These are phyloP conservation scores for Lobophora halterata DNA, from an alignment of 2,888 invertebrate species.

Conservation along the genomic window DNA sequence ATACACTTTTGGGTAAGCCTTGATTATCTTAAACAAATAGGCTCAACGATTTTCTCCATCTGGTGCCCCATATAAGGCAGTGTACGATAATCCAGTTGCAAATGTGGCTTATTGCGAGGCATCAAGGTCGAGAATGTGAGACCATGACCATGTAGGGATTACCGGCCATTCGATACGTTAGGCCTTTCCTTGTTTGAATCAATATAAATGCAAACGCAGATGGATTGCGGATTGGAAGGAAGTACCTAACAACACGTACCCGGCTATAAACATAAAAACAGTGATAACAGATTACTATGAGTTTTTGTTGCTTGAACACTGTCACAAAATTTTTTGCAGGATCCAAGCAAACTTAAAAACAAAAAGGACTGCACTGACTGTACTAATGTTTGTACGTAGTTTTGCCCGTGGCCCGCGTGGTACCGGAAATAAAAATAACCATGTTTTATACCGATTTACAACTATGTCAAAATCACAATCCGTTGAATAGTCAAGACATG, in stretches of 20 bases:
- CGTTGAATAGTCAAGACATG: too few relatives aligned
- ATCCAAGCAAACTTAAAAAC: too few relatives aligned
- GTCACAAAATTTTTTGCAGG: too few relatives aligned
- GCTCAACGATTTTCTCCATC: constrained; percentile 6
- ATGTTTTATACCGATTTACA: too few relatives aligned
- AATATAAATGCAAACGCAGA: constrained; percentile 21
- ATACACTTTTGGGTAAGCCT: too few relatives aligned
- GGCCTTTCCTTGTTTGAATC: constrained; percentile 23
- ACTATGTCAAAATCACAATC: too few relatives aligned
- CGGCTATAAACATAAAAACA: constrained; percentile 4
- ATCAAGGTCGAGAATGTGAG: constrained; percentile 23
- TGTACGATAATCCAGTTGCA: constrained; percentile 15
- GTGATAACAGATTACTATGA: too few relatives aligned
- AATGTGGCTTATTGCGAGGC: constrained; percentile 20
- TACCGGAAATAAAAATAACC: too few relatives aligned
- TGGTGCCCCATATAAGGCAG: constrained; percentile 22
- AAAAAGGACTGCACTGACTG: too few relatives aligned
- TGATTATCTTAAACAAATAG: constrained; percentile 5
- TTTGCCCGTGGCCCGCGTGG: too few relatives aligned
- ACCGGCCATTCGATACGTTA: constrained; percentile 23
- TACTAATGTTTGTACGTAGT: too few relatives aligned
- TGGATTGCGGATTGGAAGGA: constrained; percentile 7
- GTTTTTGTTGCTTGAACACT: too few relatives aligned
- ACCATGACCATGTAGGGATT: constrained; percentile 19
- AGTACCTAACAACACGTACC: constrained; percentile 1